Evolutionary conservation across 2,113 vertebrate genomes (phyloP).

Genomic region (Platichthys stellatus): DNA sequence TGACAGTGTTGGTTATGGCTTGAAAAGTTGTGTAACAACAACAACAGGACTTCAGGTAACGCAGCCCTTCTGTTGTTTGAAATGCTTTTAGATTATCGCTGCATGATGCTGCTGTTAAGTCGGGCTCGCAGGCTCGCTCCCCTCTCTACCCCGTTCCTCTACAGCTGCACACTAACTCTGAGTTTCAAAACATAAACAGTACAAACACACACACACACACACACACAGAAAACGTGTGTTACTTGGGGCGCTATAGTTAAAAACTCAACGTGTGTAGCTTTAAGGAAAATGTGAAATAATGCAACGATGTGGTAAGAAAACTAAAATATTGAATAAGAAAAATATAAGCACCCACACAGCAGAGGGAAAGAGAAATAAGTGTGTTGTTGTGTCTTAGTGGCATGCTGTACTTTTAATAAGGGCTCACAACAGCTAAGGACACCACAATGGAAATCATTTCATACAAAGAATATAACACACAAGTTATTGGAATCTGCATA

Average conservation of each 20-base stretch:
- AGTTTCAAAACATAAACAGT: constrained; percentile 29
- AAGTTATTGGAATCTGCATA: constrained; percentile 3
- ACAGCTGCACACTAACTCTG: constrained; percentile 48
- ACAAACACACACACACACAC: neutral
- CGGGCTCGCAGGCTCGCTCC: constrained; percentile 36
- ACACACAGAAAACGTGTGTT: neutral
- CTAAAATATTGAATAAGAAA: neutral
- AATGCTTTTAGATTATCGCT: constrained; percentile 54
- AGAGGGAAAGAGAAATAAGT: neutral
- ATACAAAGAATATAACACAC: neutral
- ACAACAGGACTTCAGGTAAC: constrained; percentile 60
- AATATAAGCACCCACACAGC: neutral
- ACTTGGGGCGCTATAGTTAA: neutral
- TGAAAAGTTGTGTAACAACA: constrained; percentile 55
- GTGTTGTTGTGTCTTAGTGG: neutral
- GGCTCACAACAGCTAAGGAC: constrained; percentile 8
- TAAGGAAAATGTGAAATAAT: constrained; percentile 33
- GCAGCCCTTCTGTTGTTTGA: constrained; percentile 63
- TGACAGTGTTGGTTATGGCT: constrained; percentile 52
- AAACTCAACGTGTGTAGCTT: constrained; percentile 1
- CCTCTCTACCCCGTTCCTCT: neutral
- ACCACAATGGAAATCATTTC: neutral
- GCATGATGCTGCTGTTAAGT: constrained; percentile 53
- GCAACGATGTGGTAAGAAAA: neutral
- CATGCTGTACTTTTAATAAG: constrained; percentile 7